phyloP scores from a whole-genome alignment of 92 coral and sea anemone species.

The Parazoanthus darwini region DNA sequence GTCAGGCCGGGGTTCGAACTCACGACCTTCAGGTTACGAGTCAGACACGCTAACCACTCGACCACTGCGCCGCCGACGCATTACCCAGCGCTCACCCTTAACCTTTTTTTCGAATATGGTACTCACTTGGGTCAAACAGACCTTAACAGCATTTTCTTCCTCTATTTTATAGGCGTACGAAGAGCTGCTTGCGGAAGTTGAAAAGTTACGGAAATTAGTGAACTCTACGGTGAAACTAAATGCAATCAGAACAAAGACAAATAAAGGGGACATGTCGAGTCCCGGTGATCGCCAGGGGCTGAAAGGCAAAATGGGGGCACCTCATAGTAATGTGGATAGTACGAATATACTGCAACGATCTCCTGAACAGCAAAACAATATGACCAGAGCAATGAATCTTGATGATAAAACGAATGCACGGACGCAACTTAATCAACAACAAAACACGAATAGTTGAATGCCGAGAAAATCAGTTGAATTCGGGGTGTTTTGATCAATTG shows the following conservation, averaged over 20 bases:
- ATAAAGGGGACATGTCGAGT: neutral
- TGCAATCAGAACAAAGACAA: neutral
- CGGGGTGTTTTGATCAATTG: neutral
- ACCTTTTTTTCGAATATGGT: too few relatives aligned
- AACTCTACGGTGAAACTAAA: slow-evolving; percentile 36
- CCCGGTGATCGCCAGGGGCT: neutral
- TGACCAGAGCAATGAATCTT: neutral
- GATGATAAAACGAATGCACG: neutral
- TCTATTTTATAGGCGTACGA: slow-evolving; percentile 58
- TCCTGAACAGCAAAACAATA: neutral
- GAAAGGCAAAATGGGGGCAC: neutral
- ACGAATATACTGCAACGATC: neutral
- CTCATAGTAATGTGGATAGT: neutral
- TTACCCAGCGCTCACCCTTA: too few relatives aligned
- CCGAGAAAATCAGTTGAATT: neutral
- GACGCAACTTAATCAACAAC: neutral
- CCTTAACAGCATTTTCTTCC: neutral
- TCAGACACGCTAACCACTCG: too few relatives aligned
- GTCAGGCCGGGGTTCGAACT: too few relatives aligned
- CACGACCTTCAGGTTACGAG: too few relatives aligned
- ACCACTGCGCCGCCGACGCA: too few relatives aligned
- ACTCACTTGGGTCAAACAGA: too few relatives aligned
- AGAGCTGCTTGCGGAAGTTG: slow-evolving; percentile 64
- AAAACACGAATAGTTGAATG: neutral
- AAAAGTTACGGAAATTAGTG: slow-evolving; percentile 55